Evolutionary conservation across 1,140 invertebrate species (phyloP), one percentile per base, ranked within the genome.

Genomic region (Rhyacophila brunnea): DNA sequence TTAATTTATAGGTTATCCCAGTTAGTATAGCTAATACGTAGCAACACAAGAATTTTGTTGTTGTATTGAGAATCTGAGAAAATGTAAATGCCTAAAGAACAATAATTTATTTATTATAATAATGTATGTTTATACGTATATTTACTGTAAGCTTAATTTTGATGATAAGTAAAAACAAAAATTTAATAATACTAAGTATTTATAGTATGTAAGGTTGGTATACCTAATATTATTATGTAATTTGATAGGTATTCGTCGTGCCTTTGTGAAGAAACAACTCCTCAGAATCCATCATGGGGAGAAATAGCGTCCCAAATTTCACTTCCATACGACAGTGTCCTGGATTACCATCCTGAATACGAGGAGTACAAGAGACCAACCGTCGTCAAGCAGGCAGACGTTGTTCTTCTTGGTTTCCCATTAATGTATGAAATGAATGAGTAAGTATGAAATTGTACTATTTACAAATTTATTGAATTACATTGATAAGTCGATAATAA

Each of bases 261-360:
- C 42, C 69, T 74, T 3, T 78, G 78, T 64, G 75, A 76, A 38
- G 74, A 74, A 62, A 75, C 70, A 60, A 58, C 68, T 60, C 60
- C 71, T 0, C 68, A 68, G 14, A 61, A 70, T 6, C 71, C 71
- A 0, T 69, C 71, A 7, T 83, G 80, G 78, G 70, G 71, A 0
- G 70, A 76, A 17, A 74, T 83, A 11, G 79, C 75, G 1, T 74
- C 79, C 67, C 75, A 73, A 5, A 65, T 83, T 1, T 56, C 76
- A 0, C 68, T 83, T 7, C 71, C 79, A 0, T 78, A 78, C 51
- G 77, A 83, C 36, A 20, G 54, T 0, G 54, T 58, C 4, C 36
- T 73, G 3, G 70, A 83, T 58, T 83, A 82, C 53, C 81, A 83
- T 68, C 82, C 82, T 0, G 78, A 83, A 62, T 80, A 77, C 62